Percentiles rank a stretch among this genome's conserved stretches.
These are phyloP conservation scores for Pagetopsis macropterus DNA, from an alignment of 2,797 vertebrate species.

Conservation along the genomic window DNA sequence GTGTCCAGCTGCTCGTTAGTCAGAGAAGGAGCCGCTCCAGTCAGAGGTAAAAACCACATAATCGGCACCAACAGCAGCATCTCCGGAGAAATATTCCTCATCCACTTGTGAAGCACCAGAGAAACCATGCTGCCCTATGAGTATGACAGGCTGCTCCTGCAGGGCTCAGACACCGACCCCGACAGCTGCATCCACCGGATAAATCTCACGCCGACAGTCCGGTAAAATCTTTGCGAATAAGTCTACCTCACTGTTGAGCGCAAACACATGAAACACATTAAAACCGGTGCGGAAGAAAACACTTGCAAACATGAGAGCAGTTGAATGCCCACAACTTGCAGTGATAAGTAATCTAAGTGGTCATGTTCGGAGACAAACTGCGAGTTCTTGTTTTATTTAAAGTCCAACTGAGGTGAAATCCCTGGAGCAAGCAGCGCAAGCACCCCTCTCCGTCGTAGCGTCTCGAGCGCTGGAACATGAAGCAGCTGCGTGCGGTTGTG, in stretches of 20 bases:
- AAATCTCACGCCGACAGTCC: conserved; percentile 42
- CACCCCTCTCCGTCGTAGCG: conserved; percentile 25
- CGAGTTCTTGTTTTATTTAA: not conserved
- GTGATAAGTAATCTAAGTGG: conserved; percentile 11
- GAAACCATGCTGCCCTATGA: conserved; percentile 66
- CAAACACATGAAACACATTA: conserved; percentile 66
- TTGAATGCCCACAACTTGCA: conserved; percentile 31
- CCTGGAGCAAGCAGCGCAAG: conserved; percentile 29
- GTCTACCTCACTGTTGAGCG: conserved; percentile 67
- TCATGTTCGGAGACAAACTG: not conserved
- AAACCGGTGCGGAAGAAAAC: conserved; percentile 17
- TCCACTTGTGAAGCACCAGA: conserved; percentile 61
- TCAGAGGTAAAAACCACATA: conserved; percentile 71
- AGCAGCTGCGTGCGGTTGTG: conserved; percentile 55
- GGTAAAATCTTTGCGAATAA: not conserved
- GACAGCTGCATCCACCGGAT: conserved; percentile 70
- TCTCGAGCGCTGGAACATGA: conserved; percentile 44
- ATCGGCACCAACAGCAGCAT: conserved; percentile 72
- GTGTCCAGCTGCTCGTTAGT: conserved; percentile 77
- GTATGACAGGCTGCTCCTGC: conserved; percentile 64
- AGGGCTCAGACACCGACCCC: conserved; percentile 46
- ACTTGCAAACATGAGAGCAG: conserved; percentile 16
- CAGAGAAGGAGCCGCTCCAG: conserved; percentile 74
- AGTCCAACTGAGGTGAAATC: conserved; percentile 43
- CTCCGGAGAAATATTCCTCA: conserved; percentile 76